Evolutionary conservation across 2,113 vertebrate species (phyloP).

Genomic region (Zosterops hypoxanthus): DNA sequence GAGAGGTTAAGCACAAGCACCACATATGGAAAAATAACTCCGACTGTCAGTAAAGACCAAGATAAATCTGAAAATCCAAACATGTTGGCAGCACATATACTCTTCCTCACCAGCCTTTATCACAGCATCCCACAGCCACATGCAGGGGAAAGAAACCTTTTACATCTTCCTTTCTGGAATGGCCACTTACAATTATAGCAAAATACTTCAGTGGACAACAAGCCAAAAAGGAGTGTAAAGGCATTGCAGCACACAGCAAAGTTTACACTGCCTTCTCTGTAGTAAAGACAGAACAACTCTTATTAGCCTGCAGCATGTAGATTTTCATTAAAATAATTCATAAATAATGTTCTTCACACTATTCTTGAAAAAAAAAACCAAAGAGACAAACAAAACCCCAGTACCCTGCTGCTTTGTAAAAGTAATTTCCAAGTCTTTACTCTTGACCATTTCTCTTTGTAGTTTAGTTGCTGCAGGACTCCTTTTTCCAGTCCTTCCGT

Average conservation of each 20-base stretch:
- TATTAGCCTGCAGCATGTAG: neutral
- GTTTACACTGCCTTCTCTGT: neutral
- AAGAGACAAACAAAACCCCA: neutral
- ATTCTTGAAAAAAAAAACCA: neutral
- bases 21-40: neutral
- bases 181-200: neutral
- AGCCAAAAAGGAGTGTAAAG: neutral
- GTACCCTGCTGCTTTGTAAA: neutral
- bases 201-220: neutral
- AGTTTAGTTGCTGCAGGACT: slow-evolving; percentile 5
- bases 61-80: neutral
- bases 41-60: neutral
- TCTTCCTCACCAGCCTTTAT: neutral
- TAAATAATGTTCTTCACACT: neutral
- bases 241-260: neutral
- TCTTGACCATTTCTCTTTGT: neutral
- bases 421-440: neutral
- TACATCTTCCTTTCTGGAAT: neutral
- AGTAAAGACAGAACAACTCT: neutral
- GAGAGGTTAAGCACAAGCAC: neutral
- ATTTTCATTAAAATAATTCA: neutral
- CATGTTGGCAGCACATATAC: neutral
- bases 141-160: neutral
- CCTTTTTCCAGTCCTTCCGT: neutral
- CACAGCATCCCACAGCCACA: neutral